Percentiles rank a stretch among this genome's conserved stretches.
phyloP scores from a whole-genome alignment of 2,888 invertebrate genomes.

The Lymantria dispar region DNA sequence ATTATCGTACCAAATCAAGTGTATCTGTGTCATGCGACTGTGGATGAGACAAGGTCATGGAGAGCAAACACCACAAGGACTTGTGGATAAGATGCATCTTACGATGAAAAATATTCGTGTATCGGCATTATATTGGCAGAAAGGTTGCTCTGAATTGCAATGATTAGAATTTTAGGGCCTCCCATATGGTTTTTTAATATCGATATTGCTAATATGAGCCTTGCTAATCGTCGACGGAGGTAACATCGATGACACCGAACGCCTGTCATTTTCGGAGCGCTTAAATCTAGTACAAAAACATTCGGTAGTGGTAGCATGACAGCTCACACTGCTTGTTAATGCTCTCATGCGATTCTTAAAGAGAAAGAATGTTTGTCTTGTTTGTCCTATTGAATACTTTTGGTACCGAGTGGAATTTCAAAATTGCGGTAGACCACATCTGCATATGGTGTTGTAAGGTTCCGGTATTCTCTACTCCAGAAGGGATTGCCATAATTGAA shows the following conservation, averaged over 20 bases:
- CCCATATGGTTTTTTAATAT: constrained; percentile 42
- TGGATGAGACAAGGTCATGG: constrained; percentile 24
- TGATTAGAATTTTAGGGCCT: constrained; percentile 40
- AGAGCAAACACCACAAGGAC: constrained; percentile 20
- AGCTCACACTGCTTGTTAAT: constrained; percentile 7
- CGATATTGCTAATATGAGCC: constrained; percentile 37
- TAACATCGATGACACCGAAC: neutral
- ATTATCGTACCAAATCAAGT: constrained; percentile 31
- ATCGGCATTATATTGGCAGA: constrained; percentile 31
- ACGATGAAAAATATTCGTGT: constrained; percentile 1
- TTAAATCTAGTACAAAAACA: constrained; percentile 6
- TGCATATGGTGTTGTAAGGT: constrained; percentile 32
- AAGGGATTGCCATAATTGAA: constrained; percentile 25
- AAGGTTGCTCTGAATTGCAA: constrained; percentile 38
- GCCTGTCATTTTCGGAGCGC: constrained; percentile 6
- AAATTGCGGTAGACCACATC: constrained; percentile 13
- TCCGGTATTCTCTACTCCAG: constrained; percentile 18
- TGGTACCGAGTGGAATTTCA: neutral
- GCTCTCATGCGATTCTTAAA: constrained; percentile 7
- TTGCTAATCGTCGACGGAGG: constrained; percentile 21
- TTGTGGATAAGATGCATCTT: constrained; percentile 5
- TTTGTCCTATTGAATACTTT: constrained; percentile 1
- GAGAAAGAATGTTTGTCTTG: neutral
- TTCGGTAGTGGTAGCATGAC: constrained; percentile 9
- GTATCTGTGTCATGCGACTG: constrained; percentile 36